A percentile compares a stretch with the other conserved stretches of the same genome.
phyloP scores from a whole-genome alignment of 2,888 invertebrate genomes.

The Harmothoe impar region DNA sequence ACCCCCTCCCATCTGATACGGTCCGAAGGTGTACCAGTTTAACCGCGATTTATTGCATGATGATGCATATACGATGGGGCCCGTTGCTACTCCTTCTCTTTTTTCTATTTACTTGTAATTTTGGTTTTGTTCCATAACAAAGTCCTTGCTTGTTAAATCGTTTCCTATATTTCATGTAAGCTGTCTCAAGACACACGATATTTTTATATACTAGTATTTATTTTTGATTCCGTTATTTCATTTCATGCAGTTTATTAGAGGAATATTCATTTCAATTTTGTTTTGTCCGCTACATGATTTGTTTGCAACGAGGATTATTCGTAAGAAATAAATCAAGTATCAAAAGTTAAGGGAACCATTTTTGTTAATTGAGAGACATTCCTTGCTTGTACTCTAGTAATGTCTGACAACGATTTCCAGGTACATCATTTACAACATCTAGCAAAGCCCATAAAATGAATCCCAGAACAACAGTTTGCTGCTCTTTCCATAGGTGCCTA shows the following conservation, averaged over 20 bases:
- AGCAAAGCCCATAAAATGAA: neutral
- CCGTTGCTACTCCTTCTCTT: too few species aligned
- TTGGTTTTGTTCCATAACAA: too few species aligned
- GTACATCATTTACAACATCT: neutral
- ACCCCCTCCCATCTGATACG: neutral
- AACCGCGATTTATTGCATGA: neutral
- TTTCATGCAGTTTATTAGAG: too few species aligned
- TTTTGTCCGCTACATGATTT: too few species aligned
- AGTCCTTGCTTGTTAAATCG: too few species aligned
- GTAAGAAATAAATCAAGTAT: neutral
- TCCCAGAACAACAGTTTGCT: too few species aligned
- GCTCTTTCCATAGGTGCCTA: neutral
- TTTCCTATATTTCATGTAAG: too few species aligned
- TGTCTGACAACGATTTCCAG: neutral
- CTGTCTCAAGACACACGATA: too few species aligned
- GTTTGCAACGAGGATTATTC: neutral
- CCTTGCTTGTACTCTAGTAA: neutral
- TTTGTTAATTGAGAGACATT: neutral
- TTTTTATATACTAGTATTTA: too few species aligned
- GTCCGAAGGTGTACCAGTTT: neutral
- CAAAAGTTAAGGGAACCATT: neutral
- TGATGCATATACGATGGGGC: neutral
- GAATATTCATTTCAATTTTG: too few species aligned
- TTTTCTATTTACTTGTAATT: too few species aligned
- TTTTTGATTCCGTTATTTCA: too few species aligned